phyloP scores from a whole-genome alignment of 2,113 vertebrate genomes.

The Harpagus bidentatus region DNA sequence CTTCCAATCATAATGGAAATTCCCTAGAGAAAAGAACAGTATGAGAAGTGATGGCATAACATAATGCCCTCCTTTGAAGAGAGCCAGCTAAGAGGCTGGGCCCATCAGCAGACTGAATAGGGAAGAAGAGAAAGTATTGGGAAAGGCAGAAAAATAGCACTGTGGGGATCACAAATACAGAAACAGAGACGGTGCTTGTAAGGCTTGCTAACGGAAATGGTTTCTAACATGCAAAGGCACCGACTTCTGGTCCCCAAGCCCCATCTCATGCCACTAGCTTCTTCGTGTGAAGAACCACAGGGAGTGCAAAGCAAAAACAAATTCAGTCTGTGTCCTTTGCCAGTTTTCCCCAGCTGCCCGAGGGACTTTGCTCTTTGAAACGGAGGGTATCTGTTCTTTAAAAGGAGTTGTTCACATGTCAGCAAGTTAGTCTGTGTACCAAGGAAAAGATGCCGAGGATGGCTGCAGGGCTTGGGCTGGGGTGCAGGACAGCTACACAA shows the following conservation, averaged over 20 bases:
- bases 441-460: not conserved
- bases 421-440: not conserved
- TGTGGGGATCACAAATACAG: not conserved
- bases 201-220: slow-evolving; percentile 4
- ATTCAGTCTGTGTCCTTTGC: not conserved
- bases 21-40: not conserved
- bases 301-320: not conserved
- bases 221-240: not conserved
- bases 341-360: not conserved
- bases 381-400: not conserved
- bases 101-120: not conserved
- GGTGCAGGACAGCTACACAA: not conserved
- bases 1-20: not conserved
- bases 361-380: slow-evolving; percentile 36
- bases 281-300: not conserved
- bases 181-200: not conserved
- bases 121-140: slow-evolving; percentile 38
- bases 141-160: slow-evolving; percentile 45
- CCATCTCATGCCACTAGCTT: not conserved
- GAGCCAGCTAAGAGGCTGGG: not conserved
- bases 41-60: not conserved
- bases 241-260: not conserved
- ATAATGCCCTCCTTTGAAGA: slow-evolving; percentile 13
- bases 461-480: slow-evolving; percentile 4
- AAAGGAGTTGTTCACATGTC: slow-evolving; percentile 52